Conservation (phyloP, 2,797 vertebrate genomes). For the Columba guinea region DNA sequence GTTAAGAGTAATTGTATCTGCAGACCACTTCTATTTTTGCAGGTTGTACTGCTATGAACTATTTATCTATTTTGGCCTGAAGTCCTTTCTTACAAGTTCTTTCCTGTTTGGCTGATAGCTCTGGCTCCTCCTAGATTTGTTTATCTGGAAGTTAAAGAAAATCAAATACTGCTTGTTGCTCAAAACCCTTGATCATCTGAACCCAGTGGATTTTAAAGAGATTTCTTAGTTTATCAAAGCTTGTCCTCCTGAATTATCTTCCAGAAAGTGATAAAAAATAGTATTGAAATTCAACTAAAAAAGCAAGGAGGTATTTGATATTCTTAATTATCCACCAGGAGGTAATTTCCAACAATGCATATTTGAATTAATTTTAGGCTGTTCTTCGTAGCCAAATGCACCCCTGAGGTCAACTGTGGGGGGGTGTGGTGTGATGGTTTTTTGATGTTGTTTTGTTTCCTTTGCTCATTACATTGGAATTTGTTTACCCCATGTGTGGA, state of each 20-base stretch:
- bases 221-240: neutral
- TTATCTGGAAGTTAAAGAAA: neutral
- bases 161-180: neutral
- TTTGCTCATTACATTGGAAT: neutral
- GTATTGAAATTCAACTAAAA: neutral
- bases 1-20: neutral
- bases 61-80: constrained; percentile 4
- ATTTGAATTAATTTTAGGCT: neutral
- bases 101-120: constrained; percentile 1
- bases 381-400: neutral
- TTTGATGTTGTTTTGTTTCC: neutral
- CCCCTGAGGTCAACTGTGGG: neutral
- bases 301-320: neutral
- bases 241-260: neutral
- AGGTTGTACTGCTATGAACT: neutral
- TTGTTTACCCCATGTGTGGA: neutral
- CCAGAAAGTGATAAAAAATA: neutral
- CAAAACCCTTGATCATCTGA: neutral
- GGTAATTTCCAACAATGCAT: neutral
- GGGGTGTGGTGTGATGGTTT: too few species aligned
- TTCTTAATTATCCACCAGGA: neutral
- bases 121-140: neutral
- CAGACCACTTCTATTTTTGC: neutral
- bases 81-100: neutral
- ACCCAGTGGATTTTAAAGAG: neutral